Evolutionary conservation across 2,797 vertebrate genomes (phyloP), one percentile per base, ranked within the genome.

Genomic region (Steatocranus sp.): DNA sequence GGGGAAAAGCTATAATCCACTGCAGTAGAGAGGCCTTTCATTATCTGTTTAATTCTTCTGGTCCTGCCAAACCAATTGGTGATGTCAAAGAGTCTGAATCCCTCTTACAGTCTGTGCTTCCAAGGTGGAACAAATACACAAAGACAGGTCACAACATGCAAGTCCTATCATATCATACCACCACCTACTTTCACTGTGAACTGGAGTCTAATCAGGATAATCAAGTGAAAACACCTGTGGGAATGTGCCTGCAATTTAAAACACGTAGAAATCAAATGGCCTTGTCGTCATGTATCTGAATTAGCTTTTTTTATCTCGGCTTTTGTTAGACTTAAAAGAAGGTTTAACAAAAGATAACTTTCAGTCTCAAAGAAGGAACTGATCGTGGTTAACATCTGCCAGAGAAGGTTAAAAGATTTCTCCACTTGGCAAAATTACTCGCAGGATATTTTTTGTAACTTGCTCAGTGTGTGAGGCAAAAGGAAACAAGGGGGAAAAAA

Each of bases 401-500:
- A 68, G 34, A 63, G 53, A 20, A 56, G 70, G 23, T 66, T 84
- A 41, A 17, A 11, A 79, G 27, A 73, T 54, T 82, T 73, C 20
- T 63, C 14, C 20, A 27, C 54, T 70, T 76, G 58, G 63, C 50
- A 10, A 88, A 86, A 83, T 50, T 41, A 79, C 36, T 80, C 5
- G 23, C 48, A 34, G 73, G 63, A 83, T 53, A 56, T 25, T 48
- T 84, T 87, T 80, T 61, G 76, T 79, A 89, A 83, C 12, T 80
- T 30, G 70, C 75, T 88, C 76, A 76, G 43, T 81, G 83, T 85
- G 74, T 80, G 58, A 81, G 73, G 83, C 83, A 79, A 20, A 79
- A 78, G 43, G 23, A 46, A 79, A 78, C 32, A 61, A 18, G 5
- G n/a, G 46, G 79, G 75, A 10, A 5, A 49, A 58, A 90, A 88